Evolutionary conservation across 2,888 invertebrate species (phyloP), one percentile per base, ranked within the genome.

Genomic region (Phortica magna): DNA sequence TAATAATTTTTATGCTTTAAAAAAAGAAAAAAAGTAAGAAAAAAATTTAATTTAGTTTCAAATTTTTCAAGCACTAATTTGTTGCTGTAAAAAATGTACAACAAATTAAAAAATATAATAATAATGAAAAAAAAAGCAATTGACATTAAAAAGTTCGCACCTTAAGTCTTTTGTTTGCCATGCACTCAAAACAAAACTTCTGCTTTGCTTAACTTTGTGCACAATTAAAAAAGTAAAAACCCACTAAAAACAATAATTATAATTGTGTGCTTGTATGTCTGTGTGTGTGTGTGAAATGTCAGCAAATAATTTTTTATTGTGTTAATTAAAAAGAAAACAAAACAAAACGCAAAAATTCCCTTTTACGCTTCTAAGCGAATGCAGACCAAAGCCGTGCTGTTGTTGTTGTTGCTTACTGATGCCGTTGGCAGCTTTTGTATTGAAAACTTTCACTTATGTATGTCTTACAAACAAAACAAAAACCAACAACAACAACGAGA

Each of bases 371-470:
- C 74, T 67, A 48, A 73, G 80, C 67, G 79, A 80, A 83, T 84
- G 80, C 74, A 82, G 85, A 83, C 80, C 81, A 82, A 82, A 82
- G 82, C 81, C 31, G 53, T 67, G 83, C 48, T 48, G 3, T 48
- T 9, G 48, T 48, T 48, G 48, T 48, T 9, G 55, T 19, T 48
- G 68, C 42, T 68, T 31, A 17, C 41, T 57, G 65, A 10, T 76
- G 76, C 19, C 43, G 70, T 31, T 71, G 31, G 53, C 55, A 53
- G 53, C 70, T 55, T 53, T 53, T 64, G 75, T 64, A 17, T 43
- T 61, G 61, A 79, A 79, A 90, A 90, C 90, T 90, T 90, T 90
- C 90, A 90, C 90, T 90, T 88, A 82, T 82, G 81, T 88, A 82
- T 82, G 81, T 83, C 84, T 83, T 85, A 83, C 75, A 19, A 48